phyloP scores from a whole-genome alignment of 2,113 vertebrate genomes.

The Mystacornis crossleyi region DNA sequence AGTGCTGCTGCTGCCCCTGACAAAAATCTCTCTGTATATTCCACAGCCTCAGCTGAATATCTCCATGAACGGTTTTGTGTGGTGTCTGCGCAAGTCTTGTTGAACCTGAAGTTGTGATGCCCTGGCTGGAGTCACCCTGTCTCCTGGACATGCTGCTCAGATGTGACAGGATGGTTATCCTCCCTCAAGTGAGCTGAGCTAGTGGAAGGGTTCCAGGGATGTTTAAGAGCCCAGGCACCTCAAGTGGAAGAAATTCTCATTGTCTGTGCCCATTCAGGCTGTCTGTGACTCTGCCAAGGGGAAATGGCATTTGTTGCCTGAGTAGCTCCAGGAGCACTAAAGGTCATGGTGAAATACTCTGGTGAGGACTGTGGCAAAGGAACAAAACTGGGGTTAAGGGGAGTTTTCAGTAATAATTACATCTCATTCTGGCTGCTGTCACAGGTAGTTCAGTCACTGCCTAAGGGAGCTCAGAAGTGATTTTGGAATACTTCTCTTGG shows the following conservation, averaged over 20 bases:
- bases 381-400: neutral
- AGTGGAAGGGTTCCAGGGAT: fast-evolving
- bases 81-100: neutral
- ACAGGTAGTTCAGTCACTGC: neutral
- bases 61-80: neutral
- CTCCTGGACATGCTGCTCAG: neutral
- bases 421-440: neutral
- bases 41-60: neutral
- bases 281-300: neutral
- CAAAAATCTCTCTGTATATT: neutral
- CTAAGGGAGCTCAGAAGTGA: neutral
- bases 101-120: neutral
- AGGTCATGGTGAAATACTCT: neutral
- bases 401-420: neutral
- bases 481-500: neutral
- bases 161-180: fast-evolving
- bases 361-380: neutral
- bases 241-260: neutral
- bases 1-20: neutral
- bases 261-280: neutral
- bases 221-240: neutral
- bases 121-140: neutral
- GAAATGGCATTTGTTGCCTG: neutral
- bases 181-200: neutral
- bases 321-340: neutral